These are phyloP conservation scores for Labeo catla DNA, from an alignment of 2,113 vertebrate genomes.

Conservation along the genomic window DNA sequence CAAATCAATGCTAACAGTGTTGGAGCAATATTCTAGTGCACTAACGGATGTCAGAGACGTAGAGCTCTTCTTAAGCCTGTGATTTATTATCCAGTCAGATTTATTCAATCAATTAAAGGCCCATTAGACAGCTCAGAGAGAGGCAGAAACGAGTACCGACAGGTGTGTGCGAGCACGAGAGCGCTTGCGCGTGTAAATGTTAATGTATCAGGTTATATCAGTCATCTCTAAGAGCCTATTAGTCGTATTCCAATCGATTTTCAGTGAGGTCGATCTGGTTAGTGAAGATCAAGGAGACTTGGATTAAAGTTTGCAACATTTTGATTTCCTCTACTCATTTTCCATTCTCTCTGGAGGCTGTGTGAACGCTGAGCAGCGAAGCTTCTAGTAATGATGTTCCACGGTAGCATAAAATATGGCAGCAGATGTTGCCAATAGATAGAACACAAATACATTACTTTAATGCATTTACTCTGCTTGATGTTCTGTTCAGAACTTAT, in stretches of 20 bases:
- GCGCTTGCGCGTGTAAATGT: constrained; percentile 12
- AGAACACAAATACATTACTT: constrained; percentile 13
- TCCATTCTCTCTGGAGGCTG: background rate
- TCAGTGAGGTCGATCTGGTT: constrained; percentile 25
- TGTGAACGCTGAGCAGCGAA: background rate
- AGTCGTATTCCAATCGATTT: constrained; percentile 38
- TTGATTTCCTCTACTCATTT: constrained; percentile 37
- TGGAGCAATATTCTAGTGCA: constrained; percentile 48
- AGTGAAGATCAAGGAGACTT: constrained; percentile 37
- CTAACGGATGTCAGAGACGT: constrained; percentile 49
- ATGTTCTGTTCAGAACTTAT: background rate
- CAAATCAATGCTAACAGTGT: constrained; percentile 59
- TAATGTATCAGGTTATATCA: constrained; percentile 35
- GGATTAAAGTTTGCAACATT: constrained; percentile 42
- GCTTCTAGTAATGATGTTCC: constrained; percentile 3
- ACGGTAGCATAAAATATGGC: constrained; percentile 12
- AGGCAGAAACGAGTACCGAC: constrained; percentile 6
- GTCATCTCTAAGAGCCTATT: constrained; percentile 34
- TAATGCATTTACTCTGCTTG: background rate
- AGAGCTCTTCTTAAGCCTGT: constrained; percentile 38
- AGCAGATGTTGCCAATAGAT: constrained; percentile 24
- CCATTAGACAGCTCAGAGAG: constrained; percentile 49
- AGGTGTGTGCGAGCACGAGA: background rate
- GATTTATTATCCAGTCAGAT: constrained; percentile 50
- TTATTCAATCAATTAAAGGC: constrained; percentile 53